These are phyloP conservation scores for Syndactyla subalaris DNA, from an alignment of 2,797 vertebrate species.

Conservation along the genomic window DNA sequence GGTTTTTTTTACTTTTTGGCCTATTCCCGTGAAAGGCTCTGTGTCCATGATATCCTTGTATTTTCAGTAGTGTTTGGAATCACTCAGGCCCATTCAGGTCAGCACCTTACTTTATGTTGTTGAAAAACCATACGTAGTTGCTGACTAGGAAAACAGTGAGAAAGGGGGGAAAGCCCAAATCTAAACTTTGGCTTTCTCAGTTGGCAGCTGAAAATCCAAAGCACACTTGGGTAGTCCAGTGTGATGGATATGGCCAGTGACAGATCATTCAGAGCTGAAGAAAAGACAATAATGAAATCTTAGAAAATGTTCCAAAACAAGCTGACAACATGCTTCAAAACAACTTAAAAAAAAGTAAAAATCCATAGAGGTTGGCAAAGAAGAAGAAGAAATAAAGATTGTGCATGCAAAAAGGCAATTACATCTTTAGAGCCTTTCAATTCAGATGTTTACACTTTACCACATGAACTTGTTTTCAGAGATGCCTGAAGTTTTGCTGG, in stretches of 20 bases:
- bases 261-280: constrained; percentile 64
- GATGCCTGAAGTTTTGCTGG: background rate
- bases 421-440: background rate
- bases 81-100: background rate
- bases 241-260: constrained; percentile 61
- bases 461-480: background rate
- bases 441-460: constrained; percentile 6
- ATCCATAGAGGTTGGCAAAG: constrained; percentile 1
- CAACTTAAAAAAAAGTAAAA: background rate
- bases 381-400: background rate
- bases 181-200: background rate
- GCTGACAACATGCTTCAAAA: constrained; percentile 45
- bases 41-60: background rate
- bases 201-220: constrained; percentile 53
- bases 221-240: background rate
- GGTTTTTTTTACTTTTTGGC: background rate
- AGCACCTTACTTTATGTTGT: background rate
- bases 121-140: background rate
- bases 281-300: constrained; percentile 67
- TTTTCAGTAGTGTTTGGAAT: background rate
- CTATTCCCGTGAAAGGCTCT: background rate
- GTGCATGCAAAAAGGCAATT: background rate
- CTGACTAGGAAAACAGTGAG: background rate
- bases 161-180: accelerated
- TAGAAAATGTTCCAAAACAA: constrained; percentile 64